These are phyloP conservation scores for Neopipo cinnamomea DNA, from an alignment of 2,113 vertebrate genomes.

Conservation along the genomic window DNA sequence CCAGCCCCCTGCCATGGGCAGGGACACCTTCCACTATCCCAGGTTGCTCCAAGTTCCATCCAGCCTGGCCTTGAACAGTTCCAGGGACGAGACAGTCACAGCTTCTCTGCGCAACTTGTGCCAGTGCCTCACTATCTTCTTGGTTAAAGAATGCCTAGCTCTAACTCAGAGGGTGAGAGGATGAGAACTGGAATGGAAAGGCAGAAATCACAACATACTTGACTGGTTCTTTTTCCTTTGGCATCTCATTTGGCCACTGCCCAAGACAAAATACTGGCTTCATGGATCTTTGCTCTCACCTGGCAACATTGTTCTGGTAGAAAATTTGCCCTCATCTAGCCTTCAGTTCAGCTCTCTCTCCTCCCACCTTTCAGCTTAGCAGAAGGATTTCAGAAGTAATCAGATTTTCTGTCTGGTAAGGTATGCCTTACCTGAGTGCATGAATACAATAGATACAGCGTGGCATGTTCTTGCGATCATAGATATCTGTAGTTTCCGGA, in stretches of 20 bases:
- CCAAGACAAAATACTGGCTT: neutral
- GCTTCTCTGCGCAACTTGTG: neutral
- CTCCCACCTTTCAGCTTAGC: neutral
- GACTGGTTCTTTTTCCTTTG: neutral
- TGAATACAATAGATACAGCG: conserved; percentile 98
- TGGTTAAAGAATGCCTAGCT: neutral
- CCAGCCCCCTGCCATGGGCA: neutral
- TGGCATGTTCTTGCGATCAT: conserved; percentile 98
- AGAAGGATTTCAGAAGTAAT: neutral
- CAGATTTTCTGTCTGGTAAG: neutral
- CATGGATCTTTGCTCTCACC: neutral
- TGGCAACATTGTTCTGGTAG: neutral
- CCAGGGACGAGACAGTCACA: neutral
- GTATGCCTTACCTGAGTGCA: conserved; percentile 87
- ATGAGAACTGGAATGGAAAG: neutral
- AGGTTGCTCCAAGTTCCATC: neutral
- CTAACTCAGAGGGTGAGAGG: neutral
- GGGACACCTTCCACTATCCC: neutral
- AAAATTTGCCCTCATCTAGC: neutral
- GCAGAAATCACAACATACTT: neutral
- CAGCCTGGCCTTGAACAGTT: neutral
- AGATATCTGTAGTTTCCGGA: conserved; percentile 98
- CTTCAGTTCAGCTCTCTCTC: neutral
- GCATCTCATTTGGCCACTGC: neutral
- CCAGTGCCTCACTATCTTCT: neutral